Conservation (phyloP, 2,797 vertebrate genomes). For the Lemur catta region DNA sequence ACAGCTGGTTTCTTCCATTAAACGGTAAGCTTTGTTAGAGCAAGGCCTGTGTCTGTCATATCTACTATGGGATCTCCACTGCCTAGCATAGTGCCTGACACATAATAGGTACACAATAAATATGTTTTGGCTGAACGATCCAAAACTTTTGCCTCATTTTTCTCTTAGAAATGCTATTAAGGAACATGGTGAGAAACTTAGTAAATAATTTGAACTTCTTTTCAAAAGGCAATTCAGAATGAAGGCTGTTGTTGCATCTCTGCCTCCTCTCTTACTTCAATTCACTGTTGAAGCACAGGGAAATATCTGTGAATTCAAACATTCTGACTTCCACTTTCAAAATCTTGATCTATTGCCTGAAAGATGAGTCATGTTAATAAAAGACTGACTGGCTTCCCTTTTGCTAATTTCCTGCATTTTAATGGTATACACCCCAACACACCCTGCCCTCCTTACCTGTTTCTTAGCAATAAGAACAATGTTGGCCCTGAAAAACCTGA, state of each 20-base stretch:
- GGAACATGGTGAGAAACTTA: background rate
- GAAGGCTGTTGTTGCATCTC: background rate
- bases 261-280: background rate
- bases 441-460: constrained; percentile 26
- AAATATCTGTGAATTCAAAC: constrained; percentile 16
- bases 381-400: background rate
- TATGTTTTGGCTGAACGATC: background rate
- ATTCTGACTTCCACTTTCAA: constrained; percentile 12
- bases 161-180: constrained; percentile 15
- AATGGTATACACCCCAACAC: constrained; percentile 11
- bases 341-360: background rate
- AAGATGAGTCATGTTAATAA: constrained; percentile 4
- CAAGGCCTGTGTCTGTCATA: background rate
- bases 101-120: background rate
- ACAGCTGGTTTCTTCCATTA: background rate
- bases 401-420: constrained; percentile 30
- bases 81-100: background rate
- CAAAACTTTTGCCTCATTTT: background rate
- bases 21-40: background rate
- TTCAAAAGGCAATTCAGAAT: constrained; percentile 47
- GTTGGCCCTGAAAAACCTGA: constrained; percentile 38
- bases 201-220: background rate
- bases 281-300: background rate
- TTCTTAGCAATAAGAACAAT: constrained; percentile 69
- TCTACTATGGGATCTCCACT: background rate